Evolutionary conservation across 1,140 invertebrate species (phyloP), one percentile per base, ranked within the genome.

Genomic region (Ips nitidus): DNA sequence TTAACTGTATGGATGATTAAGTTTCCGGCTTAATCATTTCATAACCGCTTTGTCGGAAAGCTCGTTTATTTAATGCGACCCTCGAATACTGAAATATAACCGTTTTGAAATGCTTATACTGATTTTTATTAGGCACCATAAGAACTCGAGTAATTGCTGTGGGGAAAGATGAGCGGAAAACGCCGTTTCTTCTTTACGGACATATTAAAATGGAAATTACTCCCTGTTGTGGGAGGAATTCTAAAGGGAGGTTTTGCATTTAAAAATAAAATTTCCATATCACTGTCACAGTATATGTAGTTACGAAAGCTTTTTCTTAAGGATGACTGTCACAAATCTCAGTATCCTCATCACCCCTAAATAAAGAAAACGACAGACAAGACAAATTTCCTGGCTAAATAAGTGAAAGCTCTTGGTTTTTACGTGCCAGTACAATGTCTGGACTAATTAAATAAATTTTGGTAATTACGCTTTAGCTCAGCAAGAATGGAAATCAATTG

Each of bases 171-270:
- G 3, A 50, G 45, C 7, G 2, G 45, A 50, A 50, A 50, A 50
- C 22, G 45, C 45, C 45, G 22, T 50, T 50, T 50, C 22, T 50
- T 8, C 22, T 50, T 50, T 50, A 22, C 45, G 22, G 45, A 50
- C 45, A 50, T 50, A 50, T 50, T 50, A 50, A 50, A 50, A 50
- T 50, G 45, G 45, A 50, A 50, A 50, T 50, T 50, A 50, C 6
- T 50, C 7, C 6, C 22, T 50, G 45, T 50, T 50, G 45, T 50
- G 45, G 45, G 7, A 50, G 22, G 22, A 50, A 50, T 22, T 50
- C 45, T 6, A 50, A 50, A 22, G 45, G 45, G 45, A 50, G 22
- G 45, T 50, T 50, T 22, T 50, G 45, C 45, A 50, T 8, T 50
- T 50, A 8, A 50, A 50, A 50, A 50, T 8, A 50, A 8, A 50